A percentile compares a stretch with the other conserved stretches of the same genome.
Evolutionary conservation across 2,113 vertebrate genomes (phyloP).

Genomic region (Leptocoma aspasia): DNA sequence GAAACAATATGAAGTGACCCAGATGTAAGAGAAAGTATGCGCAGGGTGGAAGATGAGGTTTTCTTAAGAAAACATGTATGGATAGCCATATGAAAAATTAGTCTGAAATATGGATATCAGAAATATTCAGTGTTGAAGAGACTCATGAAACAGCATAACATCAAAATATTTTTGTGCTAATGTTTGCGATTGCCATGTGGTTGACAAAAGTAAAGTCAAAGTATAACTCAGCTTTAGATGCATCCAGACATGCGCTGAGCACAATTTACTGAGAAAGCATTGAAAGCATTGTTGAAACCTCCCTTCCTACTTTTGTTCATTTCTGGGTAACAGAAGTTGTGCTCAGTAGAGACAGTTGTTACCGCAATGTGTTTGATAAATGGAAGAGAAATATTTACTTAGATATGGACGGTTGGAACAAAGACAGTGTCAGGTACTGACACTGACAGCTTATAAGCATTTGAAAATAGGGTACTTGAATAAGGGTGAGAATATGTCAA

Average conservation of each 20-base stretch:
- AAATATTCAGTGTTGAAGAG: not conserved
- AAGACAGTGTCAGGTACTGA: not conserved
- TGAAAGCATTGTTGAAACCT: not conserved
- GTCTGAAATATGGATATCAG: not conserved
- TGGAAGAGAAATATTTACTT: not conserved
- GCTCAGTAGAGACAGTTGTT: not conserved
- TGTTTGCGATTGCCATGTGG: rapidly evolving
- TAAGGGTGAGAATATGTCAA: not conserved
- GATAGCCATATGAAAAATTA: not conserved
- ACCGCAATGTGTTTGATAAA: not conserved
- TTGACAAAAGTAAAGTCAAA: not conserved
- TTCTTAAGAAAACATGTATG: not conserved
- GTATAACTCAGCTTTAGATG: not conserved
- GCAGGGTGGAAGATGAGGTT: not conserved
- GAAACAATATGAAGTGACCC: not conserved
- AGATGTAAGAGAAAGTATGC: not conserved
- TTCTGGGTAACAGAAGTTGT: not conserved
- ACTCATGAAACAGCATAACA: not conserved
- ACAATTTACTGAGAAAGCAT: not conserved
- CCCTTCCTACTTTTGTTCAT: not conserved
- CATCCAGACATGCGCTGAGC: not conserved
- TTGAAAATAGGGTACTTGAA: not conserved
- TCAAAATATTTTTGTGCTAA: not conserved
- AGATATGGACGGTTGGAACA: not conserved
- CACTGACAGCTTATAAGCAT: not conserved